These are phyloP conservation scores for Conger conger DNA, from an alignment of 2,113 vertebrate genomes.

Conservation along the genomic window DNA sequence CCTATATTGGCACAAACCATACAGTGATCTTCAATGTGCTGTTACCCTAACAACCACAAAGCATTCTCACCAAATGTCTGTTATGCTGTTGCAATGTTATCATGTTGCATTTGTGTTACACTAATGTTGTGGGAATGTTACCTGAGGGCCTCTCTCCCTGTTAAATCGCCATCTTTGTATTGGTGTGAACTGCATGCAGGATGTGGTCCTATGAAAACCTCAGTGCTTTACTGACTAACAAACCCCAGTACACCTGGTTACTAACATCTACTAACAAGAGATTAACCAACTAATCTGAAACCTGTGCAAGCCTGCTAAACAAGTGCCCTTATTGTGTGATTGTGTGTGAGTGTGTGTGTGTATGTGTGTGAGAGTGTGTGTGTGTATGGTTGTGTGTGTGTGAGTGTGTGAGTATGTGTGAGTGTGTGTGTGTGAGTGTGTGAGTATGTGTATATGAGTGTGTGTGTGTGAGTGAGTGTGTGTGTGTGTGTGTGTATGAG, in stretches of 20 bases:
- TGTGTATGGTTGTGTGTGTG: no score
- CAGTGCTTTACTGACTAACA: constrained; percentile 21
- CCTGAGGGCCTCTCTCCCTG: neutral
- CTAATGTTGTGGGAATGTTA: neutral
- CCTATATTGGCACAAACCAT: neutral
- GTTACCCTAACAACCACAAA: neutral
- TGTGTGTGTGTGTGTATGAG: neutral
- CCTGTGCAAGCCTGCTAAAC: constrained; percentile 14
- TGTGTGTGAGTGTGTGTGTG: neutral
- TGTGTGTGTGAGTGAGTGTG: neutral
- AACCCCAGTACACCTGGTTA: constrained; percentile 10
- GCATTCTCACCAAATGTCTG: neutral
- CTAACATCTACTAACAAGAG: constrained; percentile 29
- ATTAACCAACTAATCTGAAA: constrained; percentile 24
- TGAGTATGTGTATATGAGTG: no score
- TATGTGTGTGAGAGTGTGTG: neutral
- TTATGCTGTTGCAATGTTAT: neutral
- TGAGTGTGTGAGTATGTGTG: no score
- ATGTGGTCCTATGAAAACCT: neutral
- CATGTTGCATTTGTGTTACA: neutral
- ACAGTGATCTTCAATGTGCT: no score
- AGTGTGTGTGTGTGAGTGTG: no score
- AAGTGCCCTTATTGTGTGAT: neutral
- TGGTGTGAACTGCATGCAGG: constrained; percentile 22
- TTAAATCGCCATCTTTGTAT: neutral